Percentiles rank a stretch among this genome's conserved stretches.
Evolutionary conservation across 2,113 vertebrate genomes (phyloP).

Genomic region (Promerops cafer): DNA sequence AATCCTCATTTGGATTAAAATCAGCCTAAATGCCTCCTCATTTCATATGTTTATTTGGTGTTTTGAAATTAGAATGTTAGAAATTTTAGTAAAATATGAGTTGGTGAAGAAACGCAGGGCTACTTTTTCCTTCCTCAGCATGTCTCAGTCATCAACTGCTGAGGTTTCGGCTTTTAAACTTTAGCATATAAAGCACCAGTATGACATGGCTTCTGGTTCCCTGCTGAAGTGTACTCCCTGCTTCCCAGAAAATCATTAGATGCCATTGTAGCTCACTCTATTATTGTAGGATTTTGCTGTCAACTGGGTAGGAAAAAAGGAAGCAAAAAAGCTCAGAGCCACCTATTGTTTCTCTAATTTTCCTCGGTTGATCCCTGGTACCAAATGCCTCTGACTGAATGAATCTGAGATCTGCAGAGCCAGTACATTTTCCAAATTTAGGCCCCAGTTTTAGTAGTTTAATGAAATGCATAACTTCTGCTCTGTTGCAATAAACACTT

Average conservation of each 20-base stretch:
- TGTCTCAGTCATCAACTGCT: neutral
- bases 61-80: neutral
- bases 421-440: neutral
- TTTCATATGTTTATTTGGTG: neutral
- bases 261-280: neutral
- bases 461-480: neutral
- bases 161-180: neutral
- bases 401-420: neutral
- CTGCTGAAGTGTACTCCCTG: neutral
- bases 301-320: neutral
- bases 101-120: neutral
- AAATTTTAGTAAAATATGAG: neutral
- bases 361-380: neutral
- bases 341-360: neutral
- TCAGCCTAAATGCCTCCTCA: accelerated
- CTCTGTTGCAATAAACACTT: neutral
- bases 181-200: neutral
- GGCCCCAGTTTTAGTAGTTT: neutral
- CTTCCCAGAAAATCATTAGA: slow-evolving; percentile 11
- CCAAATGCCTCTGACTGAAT: neutral
- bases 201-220: neutral
- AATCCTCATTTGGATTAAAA: neutral
- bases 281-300: neutral
- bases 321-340: neutral
- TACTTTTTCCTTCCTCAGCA: neutral